Percentiles rank a stretch among this genome's conserved stretches.
Conservation (phyloP, 2,113 vertebrate genomes). For the Psittacara wagleri region DNA sequence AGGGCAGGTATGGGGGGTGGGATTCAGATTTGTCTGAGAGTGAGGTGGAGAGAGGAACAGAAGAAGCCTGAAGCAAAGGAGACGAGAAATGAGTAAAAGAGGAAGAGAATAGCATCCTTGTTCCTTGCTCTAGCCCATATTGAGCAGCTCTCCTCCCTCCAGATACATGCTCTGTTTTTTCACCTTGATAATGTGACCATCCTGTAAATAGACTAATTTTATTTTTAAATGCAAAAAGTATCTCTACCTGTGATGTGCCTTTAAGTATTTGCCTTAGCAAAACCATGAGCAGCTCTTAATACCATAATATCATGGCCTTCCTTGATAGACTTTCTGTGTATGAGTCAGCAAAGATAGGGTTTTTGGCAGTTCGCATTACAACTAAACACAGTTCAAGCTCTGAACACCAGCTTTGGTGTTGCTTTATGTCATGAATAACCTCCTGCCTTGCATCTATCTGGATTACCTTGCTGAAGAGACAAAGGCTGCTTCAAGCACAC, state of each 20-base stretch:
- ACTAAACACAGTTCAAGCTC: background rate
- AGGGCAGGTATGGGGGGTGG: background rate
- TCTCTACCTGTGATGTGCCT: background rate
- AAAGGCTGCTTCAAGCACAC: background rate
- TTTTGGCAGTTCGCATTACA: background rate
- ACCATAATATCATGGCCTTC: background rate
- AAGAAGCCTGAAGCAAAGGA: background rate
- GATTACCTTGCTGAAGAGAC: background rate
- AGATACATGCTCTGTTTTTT: background rate
- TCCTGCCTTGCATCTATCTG: background rate
- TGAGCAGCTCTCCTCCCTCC: background rate
- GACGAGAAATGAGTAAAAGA: background rate
- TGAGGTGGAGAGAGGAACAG: background rate
- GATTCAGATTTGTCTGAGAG: background rate
- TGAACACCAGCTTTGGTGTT: background rate
- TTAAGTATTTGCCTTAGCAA: background rate
- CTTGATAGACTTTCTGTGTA: background rate
- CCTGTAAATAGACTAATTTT: background rate
- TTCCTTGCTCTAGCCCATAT: background rate
- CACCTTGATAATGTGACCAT: background rate
- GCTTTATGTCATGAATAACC: background rate
- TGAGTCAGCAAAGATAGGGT: background rate
- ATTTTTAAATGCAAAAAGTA: background rate
- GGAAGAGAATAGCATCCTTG: background rate
- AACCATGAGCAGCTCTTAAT: background rate